These are phyloP conservation scores for Coendou prehensilis DNA, from an alignment of 2,797 vertebrate genomes.

Conservation along the genomic window DNA sequence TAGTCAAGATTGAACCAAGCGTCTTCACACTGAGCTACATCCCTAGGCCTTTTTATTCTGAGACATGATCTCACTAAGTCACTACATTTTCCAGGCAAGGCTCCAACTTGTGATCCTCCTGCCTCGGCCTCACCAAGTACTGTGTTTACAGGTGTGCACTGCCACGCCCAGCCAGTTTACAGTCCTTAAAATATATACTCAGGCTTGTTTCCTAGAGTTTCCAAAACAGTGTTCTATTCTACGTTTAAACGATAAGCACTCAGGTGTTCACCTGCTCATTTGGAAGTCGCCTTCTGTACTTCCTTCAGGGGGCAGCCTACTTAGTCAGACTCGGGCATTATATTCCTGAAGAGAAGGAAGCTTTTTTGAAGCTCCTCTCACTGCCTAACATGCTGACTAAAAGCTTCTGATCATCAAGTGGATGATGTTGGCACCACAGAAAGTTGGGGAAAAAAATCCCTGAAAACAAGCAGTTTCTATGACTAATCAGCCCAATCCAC, in stretches of 20 bases:
- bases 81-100: neutral
- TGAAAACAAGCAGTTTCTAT: conserved; percentile 72
- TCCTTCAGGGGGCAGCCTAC: neutral
- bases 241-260: conserved; percentile 12
- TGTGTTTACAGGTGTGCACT: neutral
- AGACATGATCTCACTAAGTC: neutral
- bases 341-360: neutral
- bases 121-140: neutral
- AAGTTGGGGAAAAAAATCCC: conserved; percentile 32
- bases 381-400: conserved; percentile 44
- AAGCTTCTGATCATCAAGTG: conserved; percentile 61
- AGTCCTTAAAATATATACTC: conserved; percentile 31
- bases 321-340: conserved; percentile 10
- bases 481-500: conserved; percentile 53
- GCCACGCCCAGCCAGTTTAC: neutral
- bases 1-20: neutral
- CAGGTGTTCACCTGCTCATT: conserved; percentile 12
- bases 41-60: neutral
- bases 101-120: neutral
- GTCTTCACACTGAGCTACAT: neutral
- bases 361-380: conserved; percentile 41
- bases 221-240: conserved; percentile 31
- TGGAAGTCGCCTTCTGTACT: neutral
- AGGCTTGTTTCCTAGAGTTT: neutral
- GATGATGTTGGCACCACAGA: conserved; percentile 52